Conservation (phyloP, 2,113 vertebrate species). For the Narcine bancroftii region DNA sequence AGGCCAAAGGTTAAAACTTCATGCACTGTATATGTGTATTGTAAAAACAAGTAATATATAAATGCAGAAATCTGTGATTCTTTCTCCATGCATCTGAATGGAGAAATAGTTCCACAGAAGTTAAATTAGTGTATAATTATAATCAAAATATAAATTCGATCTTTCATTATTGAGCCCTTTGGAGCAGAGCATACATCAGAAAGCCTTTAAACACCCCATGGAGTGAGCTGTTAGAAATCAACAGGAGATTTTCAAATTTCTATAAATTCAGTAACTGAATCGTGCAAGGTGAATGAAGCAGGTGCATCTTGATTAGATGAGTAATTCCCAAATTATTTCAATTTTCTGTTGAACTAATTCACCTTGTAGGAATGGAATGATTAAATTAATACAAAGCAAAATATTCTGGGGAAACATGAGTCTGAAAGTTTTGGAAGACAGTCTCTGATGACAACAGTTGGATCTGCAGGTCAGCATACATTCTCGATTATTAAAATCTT, state of each 20-base stretch:
- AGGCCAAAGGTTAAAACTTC: too few species aligned
- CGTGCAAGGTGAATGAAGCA: too few species aligned
- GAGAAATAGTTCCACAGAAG: neutral
- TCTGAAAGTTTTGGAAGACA: neutral
- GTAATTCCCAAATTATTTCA: conserved; percentile 13
- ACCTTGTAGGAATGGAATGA: neutral
- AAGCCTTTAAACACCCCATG: neutral
- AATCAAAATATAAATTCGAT: conserved; percentile 9
- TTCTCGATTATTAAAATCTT: neutral
- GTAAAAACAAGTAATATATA: neutral
- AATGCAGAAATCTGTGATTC: neutral
- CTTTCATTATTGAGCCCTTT: conserved; percentile 18
- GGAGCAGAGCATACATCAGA: neutral
- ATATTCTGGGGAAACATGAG: neutral
- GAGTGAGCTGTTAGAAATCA: neutral
- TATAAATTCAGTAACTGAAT: neutral
- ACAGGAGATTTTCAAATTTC: neutral
- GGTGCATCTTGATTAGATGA: neutral
- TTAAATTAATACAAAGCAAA: neutral
- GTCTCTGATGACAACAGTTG: neutral
- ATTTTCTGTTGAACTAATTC: neutral
- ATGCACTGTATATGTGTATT: too few species aligned
- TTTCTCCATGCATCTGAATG: neutral
- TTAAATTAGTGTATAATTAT: neutral
- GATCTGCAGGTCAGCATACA: neutral